Evolutionary conservation across 1,140 invertebrate genomes (phyloP), one percentile per base, ranked within the genome.

Genomic region (Cryptotermes secundus): DNA sequence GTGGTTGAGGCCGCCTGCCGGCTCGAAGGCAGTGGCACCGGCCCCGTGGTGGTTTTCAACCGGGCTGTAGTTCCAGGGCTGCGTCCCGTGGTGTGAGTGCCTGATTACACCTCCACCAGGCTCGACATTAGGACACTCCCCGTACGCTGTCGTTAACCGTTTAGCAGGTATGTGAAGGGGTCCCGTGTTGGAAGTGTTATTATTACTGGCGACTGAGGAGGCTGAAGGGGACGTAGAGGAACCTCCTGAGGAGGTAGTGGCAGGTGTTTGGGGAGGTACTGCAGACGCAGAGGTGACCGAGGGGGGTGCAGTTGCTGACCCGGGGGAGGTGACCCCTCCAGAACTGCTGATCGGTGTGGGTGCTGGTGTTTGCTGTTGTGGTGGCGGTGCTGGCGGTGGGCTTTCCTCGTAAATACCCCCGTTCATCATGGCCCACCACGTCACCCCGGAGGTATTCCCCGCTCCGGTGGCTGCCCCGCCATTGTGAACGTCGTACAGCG

Each of bases 101-200:
- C 95, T 89, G 87, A 96, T 96, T 87, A 96, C 95, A 34, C 93
- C 93, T 82, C 86, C 86, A 72, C 22, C 88, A 22, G 92, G 90
- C 87, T 94, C 93, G 80, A 92, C 92, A 87, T 93, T 92, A 85
- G 90, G 88, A 83, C 92, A 92, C 83, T 93, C 92, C 36, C 91
- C 92, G 89, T 94, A 94, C 42, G 90, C 89, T 86, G 87, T 91
- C 22, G 92, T 91, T 85, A 94, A 89, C 86, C 96, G 91, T 88
- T 96, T 96, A 86, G 95, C 95, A 35, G 96, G 96, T 90, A 97
- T 96, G 90, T 96, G 96, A 2, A 96, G 90, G 9, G 96, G 95
- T 24, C 93, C 93, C 72, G 92, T 90, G 86, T 91, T 87, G 34
- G 87, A 89, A 85, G 91, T 92, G 85, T 92, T 92, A 86, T 92